A percentile compares a stretch with the other conserved stretches of the same genome.
Evolutionary conservation across 2,113 vertebrate genomes (phyloP).

Genomic region (Camarhynchus parvulus): DNA sequence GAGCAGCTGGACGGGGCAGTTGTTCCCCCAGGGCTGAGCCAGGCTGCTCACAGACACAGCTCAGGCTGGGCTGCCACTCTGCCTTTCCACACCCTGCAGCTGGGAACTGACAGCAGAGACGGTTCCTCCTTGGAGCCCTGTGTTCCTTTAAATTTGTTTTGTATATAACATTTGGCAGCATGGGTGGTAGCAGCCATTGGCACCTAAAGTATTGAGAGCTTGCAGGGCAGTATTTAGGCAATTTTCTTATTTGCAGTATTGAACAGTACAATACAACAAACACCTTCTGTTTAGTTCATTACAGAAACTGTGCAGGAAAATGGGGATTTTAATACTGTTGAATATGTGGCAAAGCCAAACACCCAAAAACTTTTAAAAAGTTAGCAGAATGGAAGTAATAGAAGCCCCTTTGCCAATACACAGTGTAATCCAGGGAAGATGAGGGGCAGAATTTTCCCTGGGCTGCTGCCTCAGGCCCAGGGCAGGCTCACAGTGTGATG

Average conservation of each 20-base stretch:
- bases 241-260: not conserved
- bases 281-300: not conserved
- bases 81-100: not conserved
- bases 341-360: not conserved
- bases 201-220: accelerated
- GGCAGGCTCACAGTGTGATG: not conserved
- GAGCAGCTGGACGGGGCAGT: not conserved
- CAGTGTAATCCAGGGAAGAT: not conserved
- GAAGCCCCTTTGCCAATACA: not conserved
- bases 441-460: not conserved
- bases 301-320: not conserved
- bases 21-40: accelerated
- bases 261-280: too few relatives aligned
- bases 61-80: not conserved
- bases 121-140: not conserved
- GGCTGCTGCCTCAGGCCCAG: not conserved
- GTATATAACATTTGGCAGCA: not conserved
- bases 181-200: not conserved
- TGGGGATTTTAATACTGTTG: not conserved
- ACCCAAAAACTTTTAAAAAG: not conserved
- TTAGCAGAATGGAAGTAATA: not conserved
- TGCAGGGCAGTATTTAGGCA: not conserved
- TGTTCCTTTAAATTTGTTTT: not conserved
- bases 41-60: accelerated
- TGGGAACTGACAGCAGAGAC: not conserved